These are phyloP conservation scores for Crypturellus tataupa DNA, from an alignment of 2,797 vertebrate species.

Conservation along the genomic window DNA sequence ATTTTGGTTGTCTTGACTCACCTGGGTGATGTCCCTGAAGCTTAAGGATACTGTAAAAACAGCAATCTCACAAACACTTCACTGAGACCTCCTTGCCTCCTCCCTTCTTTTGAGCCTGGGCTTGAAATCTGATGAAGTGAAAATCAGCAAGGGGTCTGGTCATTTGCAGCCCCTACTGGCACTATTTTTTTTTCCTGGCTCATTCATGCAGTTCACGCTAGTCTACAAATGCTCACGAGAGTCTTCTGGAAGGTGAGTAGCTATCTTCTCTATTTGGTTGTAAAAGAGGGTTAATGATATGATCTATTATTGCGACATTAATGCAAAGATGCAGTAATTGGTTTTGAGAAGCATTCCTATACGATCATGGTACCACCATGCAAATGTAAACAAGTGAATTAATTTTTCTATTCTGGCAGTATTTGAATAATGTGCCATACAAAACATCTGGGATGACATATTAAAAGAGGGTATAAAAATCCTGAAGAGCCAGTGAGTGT, in stretches of 20 bases:
- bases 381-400: conserved; percentile 11
- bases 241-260: background rate
- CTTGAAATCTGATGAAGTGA: background rate
- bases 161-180: background rate
- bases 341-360: background rate
- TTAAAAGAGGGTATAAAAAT: background rate
- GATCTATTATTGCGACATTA: background rate
- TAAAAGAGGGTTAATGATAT: background rate
- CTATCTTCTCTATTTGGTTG: background rate
- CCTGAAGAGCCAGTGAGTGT: background rate
- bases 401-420: background rate
- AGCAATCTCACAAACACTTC: background rate
- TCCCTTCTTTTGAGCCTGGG: background rate
- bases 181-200: background rate
- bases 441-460: background rate
- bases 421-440: background rate
- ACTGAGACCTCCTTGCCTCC: background rate
- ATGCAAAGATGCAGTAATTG: background rate
- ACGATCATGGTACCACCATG: background rate
- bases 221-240: background rate
- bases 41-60: background rate
- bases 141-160: background rate
- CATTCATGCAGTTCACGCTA: background rate
- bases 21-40: conserved; percentile 1
- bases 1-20: background rate